Evolutionary conservation across 2,113 vertebrate species (phyloP).

Genomic region (Progne subis): DNA sequence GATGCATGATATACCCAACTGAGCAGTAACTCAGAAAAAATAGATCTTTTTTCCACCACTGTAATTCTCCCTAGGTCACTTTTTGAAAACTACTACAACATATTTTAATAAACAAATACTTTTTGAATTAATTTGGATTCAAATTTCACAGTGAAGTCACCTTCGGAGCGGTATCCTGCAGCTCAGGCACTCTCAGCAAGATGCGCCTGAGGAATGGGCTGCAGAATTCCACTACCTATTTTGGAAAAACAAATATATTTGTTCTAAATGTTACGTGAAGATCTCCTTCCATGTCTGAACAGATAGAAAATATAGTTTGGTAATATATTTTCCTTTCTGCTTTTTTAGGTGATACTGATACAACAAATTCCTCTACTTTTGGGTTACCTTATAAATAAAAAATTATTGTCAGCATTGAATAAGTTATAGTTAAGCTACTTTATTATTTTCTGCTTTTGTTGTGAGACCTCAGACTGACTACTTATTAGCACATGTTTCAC

Average conservation of each 20-base stretch:
- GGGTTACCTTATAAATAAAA: neutral
- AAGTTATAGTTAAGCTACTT: neutral
- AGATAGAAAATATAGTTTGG: neutral
- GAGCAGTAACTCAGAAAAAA: conserved; percentile 38
- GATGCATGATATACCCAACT: neutral
- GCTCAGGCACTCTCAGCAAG: neutral
- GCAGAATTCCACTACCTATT: neutral
- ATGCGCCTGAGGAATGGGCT: neutral
- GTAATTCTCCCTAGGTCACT: neutral
- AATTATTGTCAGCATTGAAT: neutral
- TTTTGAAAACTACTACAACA: conserved; percentile 8
- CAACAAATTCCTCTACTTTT: neutral
- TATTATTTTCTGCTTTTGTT: neutral
- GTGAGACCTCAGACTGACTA: neutral
- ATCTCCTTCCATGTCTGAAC: neutral
- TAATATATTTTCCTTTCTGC: neutral
- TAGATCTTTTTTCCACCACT: neutral
- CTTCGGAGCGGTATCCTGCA: neutral
- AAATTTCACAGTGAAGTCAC: conserved; percentile 33
- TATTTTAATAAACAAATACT: conserved; percentile 45
- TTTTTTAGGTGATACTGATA: neutral
- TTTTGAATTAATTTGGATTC: conserved; percentile 29
- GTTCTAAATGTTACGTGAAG: neutral
- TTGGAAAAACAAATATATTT: conserved; percentile 38
- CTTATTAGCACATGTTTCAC: neutral